Percentiles rank a stretch among this genome's conserved stretches.
phyloP scores from a whole-genome alignment of 2,888 invertebrate genomes.

The Notodromas monacha region DNA sequence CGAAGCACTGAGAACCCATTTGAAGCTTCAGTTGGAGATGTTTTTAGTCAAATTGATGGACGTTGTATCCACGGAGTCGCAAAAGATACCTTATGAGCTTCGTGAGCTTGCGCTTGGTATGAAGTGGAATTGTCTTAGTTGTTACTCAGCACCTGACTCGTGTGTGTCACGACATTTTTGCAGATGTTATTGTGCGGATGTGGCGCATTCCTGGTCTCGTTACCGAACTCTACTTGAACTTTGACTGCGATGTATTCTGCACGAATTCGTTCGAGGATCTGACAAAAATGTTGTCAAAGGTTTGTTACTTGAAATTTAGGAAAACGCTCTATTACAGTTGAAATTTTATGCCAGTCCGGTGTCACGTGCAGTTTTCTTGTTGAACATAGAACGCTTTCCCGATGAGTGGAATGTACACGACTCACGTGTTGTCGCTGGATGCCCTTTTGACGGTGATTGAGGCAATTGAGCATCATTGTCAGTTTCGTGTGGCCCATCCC shows the following conservation, averaged over 20 bases:
- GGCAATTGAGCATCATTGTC: slow-evolving; percentile 58
- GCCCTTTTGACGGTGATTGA: slow-evolving; percentile 69
- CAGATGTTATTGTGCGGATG: slow-evolving; percentile 41
- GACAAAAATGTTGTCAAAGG: slow-evolving; percentile 33
- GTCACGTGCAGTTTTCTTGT: slow-evolving; percentile 8
- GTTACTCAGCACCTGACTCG: too few species aligned
- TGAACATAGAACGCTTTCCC: slow-evolving; percentile 43
- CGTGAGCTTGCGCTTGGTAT: slow-evolving; percentile 70
- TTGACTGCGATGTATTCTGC: slow-evolving; percentile 88
- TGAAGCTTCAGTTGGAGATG: slow-evolving; percentile 83
- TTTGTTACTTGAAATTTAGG: too few species aligned
- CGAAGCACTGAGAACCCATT: slow-evolving; percentile 57
- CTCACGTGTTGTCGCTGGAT: slow-evolving; percentile 68
- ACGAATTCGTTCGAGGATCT: slow-evolving; percentile 78
- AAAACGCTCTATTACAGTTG: too few species aligned
- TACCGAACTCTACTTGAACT: slow-evolving; percentile 83
- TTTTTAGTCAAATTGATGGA: slow-evolving; percentile 60
- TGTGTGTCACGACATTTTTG: too few species aligned
- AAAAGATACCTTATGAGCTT: slow-evolving; percentile 53
- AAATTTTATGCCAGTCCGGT: too few species aligned
- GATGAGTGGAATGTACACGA: slow-evolving; percentile 42
- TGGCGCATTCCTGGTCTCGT: slow-evolving; percentile 85
- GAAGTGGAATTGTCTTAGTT: slow-evolving; percentile 5
- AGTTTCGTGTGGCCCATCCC: too few species aligned
- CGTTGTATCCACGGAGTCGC: slow-evolving; percentile 50